A percentile compares a stretch with the other conserved stretches of the same genome.
phyloP scores from a whole-genome alignment of 2,797 vertebrate genomes.

The Menidia menidia region DNA sequence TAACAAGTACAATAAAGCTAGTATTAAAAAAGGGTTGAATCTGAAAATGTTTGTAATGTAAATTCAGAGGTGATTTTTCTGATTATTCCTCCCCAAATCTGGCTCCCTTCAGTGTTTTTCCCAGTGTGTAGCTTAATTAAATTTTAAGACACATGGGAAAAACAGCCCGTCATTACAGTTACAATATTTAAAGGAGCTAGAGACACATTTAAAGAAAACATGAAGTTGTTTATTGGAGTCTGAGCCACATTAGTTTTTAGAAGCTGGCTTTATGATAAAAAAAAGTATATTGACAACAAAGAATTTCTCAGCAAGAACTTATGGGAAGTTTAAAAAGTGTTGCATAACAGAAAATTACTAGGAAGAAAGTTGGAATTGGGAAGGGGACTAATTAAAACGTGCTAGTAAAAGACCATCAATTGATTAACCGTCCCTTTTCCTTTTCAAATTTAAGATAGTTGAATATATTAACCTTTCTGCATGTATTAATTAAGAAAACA shows the following conservation, averaged over 20 bases:
- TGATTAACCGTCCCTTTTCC: slow-evolving; percentile 55
- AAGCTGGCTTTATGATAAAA: slow-evolving; percentile 33
- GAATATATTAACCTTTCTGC: slow-evolving; percentile 65
- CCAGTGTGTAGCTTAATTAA: background rate
- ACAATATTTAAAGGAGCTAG: too few species aligned
- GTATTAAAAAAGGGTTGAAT: background rate
- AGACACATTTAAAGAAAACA: background rate
- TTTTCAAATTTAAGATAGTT: slow-evolving; percentile 49
- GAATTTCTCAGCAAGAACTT: slow-evolving; percentile 62
- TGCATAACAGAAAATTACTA: slow-evolving; percentile 16
- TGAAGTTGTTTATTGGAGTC: slow-evolving; percentile 6
- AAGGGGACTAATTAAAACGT: slow-evolving; percentile 1
- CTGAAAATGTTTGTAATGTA: too few species aligned
- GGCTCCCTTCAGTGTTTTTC: background rate
- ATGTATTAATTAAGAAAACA: slow-evolving; percentile 73
- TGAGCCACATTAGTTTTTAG: slow-evolving; percentile 4
- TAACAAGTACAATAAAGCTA: background rate
- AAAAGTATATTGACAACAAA: slow-evolving; percentile 56
- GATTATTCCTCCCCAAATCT: background rate
- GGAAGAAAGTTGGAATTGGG: background rate
- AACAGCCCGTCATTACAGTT: too few species aligned
- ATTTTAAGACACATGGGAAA: slow-evolving; percentile 1
- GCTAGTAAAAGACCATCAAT: slow-evolving; percentile 31
- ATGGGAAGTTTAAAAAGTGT: slow-evolving; percentile 66
- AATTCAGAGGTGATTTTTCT: too few species aligned